Evolutionary conservation across 2,113 vertebrate genomes (phyloP), one percentile per base, ranked within the genome.

Genomic region (Steatornis caripensis): DNA sequence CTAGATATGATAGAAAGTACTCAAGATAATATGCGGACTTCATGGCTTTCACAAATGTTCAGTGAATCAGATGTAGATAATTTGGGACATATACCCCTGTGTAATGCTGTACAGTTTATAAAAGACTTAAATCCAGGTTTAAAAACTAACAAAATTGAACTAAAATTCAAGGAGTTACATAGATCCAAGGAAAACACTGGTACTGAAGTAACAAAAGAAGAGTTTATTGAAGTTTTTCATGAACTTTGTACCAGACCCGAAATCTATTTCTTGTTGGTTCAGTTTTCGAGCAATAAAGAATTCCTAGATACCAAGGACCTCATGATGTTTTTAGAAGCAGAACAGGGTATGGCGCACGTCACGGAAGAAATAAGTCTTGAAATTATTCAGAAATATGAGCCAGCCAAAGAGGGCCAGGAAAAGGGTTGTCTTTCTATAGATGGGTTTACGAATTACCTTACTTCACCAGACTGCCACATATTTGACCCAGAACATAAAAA

Each of bases 261-360:
- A 97, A 99, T 99, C 91, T 99, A 99, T 97, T 99, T 99, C 97
- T 98, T 99, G 85, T 98, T 99, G 96, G 99, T 99, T 97, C 99
- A 99, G 97, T 99, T 99, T 98, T 99, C 99, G 72, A 99, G 99
- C 98, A 99, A 99, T 99, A 99, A 99, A 97, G 99, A 99, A 95
- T 99, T 99, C 96, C 98, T 99, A 64, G 99, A 99, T 94, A 99
- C 98, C 79, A 99, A 99, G 98, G 99, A 99, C 97, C 98, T 99
- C 81, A 99, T 99, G 99, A 99, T 99, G 98, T 99, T 99, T 98
- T 98, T 99, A 84, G 99, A 99, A 97, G 99, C 99, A 53, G 99
- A 99, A 85, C 99, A 99, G 96, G 99, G 99, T 79, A 99, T 99
- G 98, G 99, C 99, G 45, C 99, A 99, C 34, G 99, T 99, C 79